Conservation (phyloP, 2,113 vertebrate genomes). For the Corythornis cristatus region DNA sequence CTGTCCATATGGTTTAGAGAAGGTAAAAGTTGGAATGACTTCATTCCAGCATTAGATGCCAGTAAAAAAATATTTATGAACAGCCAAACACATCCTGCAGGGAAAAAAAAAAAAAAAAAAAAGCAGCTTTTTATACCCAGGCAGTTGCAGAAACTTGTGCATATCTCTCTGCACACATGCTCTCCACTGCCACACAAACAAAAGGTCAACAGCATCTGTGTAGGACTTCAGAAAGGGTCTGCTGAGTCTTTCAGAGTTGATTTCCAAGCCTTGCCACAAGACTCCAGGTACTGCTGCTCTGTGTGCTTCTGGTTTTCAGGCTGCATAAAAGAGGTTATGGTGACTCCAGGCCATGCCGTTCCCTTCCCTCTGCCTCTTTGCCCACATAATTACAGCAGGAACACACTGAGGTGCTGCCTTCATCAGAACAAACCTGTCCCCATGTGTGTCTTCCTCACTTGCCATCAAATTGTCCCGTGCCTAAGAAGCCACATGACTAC, state of each 20-base stretch:
- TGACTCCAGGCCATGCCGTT: neutral
- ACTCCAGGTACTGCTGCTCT: neutral
- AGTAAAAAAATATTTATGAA: neutral
- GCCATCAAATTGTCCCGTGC: neutral
- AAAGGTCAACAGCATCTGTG: neutral
- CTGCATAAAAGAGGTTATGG: neutral
- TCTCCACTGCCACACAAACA: neutral
- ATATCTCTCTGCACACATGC: neutral
- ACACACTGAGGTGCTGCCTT: fast-evolving
- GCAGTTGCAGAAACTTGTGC: neutral
- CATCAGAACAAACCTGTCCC: fast-evolving
- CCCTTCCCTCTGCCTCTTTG: neutral
- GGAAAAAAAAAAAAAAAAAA: neutral
- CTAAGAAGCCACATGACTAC: fast-evolving
- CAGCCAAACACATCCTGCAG: neutral
- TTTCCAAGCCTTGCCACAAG: neutral
- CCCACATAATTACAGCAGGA: fast-evolving
- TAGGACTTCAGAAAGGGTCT: neutral
- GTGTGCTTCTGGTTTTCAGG: neutral
- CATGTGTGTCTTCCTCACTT: neutral
- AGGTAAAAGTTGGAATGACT: neutral
- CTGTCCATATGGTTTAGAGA: neutral
- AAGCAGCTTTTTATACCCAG: neutral
- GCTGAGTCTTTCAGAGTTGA: neutral
- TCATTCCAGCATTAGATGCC: neutral